These are phyloP conservation scores for Zaprionus tsacasi DNA, from an alignment of 1,140 invertebrate species.

Conservation along the genomic window DNA sequence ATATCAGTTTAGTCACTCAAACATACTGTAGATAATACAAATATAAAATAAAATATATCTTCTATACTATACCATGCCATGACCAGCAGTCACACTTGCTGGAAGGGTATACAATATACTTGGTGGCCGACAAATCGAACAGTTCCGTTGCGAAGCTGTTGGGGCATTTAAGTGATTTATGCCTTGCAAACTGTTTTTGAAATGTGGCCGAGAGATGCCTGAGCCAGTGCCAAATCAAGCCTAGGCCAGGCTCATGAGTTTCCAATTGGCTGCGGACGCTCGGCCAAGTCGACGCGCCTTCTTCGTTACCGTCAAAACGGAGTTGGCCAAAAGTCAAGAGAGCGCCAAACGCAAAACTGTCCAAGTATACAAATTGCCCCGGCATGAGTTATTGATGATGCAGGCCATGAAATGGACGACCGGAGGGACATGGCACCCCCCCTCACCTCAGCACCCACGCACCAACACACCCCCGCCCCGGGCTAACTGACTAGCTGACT, in stretches of 20 bases:
- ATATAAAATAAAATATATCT: too few species aligned
- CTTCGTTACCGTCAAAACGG: constrained; percentile 21
- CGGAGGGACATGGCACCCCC: not conserved
- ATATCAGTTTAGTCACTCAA: too few species aligned
- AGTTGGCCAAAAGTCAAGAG: constrained; percentile 72
- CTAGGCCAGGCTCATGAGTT: constrained; percentile 43
- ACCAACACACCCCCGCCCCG: constrained; percentile 3
- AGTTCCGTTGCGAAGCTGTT: constrained; percentile 52
- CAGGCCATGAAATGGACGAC: constrained; percentile 77
- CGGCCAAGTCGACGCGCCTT: constrained; percentile 21
- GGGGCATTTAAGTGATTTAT: constrained; percentile 76
- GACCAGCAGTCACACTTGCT: not conserved
- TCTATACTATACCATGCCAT: too few species aligned
- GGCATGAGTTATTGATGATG: constrained; percentile 81
- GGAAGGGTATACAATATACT: constrained; percentile 35
- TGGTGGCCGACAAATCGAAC: constrained; percentile 68
- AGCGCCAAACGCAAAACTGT: constrained; percentile 74
- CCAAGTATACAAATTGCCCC: constrained; percentile 81
- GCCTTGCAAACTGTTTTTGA: constrained; percentile 82
- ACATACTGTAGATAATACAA: too few species aligned
- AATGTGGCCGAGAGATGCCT: constrained; percentile 72
- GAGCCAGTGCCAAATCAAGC: constrained; percentile 31
- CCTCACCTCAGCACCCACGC: not conserved
- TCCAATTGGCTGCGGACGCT: constrained; percentile 53
- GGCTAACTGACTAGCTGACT: constrained; percentile 44